Conservation (phyloP, 1,140 invertebrate species). For the Dinothrombium tinctorium region DNA sequence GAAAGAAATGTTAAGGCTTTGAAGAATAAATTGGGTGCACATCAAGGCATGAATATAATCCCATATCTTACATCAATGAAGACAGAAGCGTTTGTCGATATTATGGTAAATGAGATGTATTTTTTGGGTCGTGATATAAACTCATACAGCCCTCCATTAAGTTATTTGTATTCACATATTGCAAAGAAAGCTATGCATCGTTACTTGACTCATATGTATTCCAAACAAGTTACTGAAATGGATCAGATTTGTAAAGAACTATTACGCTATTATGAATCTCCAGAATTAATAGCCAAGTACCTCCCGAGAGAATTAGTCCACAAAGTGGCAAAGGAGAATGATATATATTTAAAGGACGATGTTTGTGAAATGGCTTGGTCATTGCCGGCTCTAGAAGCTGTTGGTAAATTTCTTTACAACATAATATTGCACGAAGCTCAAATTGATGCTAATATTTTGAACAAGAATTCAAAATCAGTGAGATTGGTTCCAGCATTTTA, state of each 20-base stretch:
- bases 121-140: slow-evolving; percentile 46
- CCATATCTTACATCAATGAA: slow-evolving; percentile 44
- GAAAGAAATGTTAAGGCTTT: slow-evolving; percentile 36
- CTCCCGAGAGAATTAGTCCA: slow-evolving; percentile 53
- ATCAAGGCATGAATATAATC: slow-evolving; percentile 32
- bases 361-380: slow-evolving; percentile 31
- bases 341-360: slow-evolving; percentile 27
- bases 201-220: slow-evolving; percentile 37
- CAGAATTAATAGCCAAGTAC: slow-evolving; percentile 17
- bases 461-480: slow-evolving; percentile 27
- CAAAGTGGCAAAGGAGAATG: slow-evolving; percentile 25
- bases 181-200: slow-evolving; percentile 33
- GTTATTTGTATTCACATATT: slow-evolving; percentile 35
- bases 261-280: slow-evolving; percentile 36
- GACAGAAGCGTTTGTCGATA: slow-evolving; percentile 19
- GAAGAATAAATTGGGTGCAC: slow-evolving; percentile 22
- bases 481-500: slow-evolving; percentile 48
- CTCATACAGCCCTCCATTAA: slow-evolving; percentile 43
- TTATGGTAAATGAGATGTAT: slow-evolving; percentile 36
- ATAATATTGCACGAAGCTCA: slow-evolving; percentile 65
- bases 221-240: slow-evolving; percentile 38
- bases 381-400: slow-evolving; percentile 28
- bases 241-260: slow-evolving; percentile 39
- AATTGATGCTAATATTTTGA: slow-evolving; percentile 41
- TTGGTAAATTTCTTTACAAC: slow-evolving; percentile 60